Conservation (phyloP, 1,140 invertebrate genomes). For the Penaeus indicus region DNA sequence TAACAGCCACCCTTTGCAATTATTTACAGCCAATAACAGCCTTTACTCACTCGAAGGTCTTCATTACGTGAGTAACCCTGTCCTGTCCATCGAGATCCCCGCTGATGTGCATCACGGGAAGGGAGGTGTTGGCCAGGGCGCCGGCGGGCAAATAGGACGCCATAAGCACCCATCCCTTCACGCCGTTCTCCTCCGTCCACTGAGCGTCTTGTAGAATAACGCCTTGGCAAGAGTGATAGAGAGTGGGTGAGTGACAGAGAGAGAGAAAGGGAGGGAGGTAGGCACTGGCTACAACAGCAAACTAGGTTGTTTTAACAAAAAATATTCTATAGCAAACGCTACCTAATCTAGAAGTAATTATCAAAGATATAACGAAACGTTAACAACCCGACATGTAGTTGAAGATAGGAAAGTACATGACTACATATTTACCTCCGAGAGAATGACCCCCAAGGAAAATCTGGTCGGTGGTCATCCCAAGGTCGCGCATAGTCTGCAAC, state of each 20-base stretch:
- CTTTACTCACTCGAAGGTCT: conserved; percentile 28
- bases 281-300: no score
- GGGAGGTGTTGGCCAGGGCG: conserved; percentile 24
- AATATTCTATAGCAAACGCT: no score
- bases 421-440: conserved; percentile 34
- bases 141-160: conserved; percentile 52
- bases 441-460: conserved; percentile 45
- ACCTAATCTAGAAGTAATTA: no score
- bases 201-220: conserved; percentile 35
- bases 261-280: background rate
- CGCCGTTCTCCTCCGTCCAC: conserved; percentile 20
- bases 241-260: background rate
- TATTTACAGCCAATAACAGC: background rate
- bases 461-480: conserved; percentile 38
- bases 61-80: conserved; percentile 11
- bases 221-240: background rate
- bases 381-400: no score
- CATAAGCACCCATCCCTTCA: conserved; percentile 46
- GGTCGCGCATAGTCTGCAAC: conserved; percentile 32
- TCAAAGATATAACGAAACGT: no score
- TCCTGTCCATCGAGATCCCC: conserved; percentile 48
- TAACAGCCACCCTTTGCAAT: background rate
- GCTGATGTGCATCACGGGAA: conserved; percentile 55
- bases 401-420: background rate
- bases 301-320: no score